Percentiles rank a stretch among this genome's conserved stretches.
phyloP scores from a whole-genome alignment of 2,113 vertebrate species.

The Camelus bactrianus region DNA sequence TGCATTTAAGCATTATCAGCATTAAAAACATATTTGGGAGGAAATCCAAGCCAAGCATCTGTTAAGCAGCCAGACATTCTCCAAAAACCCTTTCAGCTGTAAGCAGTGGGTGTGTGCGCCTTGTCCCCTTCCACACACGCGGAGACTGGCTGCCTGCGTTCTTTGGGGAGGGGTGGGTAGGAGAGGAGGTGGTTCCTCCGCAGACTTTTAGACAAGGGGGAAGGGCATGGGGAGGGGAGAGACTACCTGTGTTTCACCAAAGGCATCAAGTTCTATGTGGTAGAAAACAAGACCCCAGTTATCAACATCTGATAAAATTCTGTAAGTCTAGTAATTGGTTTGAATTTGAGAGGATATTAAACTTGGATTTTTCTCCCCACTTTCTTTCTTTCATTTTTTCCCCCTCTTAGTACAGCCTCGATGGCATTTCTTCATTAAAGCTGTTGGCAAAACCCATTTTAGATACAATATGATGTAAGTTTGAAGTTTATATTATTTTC shows the following conservation, averaged over 20 bases:
- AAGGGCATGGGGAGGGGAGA: too few species aligned
- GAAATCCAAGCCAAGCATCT: constrained; percentile 89
- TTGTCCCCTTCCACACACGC: not conserved
- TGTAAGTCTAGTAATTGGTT: not conserved
- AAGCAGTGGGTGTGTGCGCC: not conserved
- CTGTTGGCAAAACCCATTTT: not conserved
- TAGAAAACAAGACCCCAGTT: not conserved
- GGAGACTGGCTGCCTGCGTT: not conserved
- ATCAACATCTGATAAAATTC: not conserved
- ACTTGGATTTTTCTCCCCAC: not conserved
- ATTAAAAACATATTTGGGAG: constrained; percentile 91
- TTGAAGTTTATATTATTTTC: not conserved
- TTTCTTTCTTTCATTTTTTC: not conserved
- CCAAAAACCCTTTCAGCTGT: constrained; percentile 67
- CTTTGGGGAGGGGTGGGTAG: accelerated
- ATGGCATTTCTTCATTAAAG: not conserved
- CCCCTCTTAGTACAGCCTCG: not conserved
- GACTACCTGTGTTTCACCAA: not conserved
- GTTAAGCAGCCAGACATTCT: constrained; percentile 86
- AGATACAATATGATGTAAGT: not conserved
- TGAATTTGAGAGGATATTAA: not conserved
- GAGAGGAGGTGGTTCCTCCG: accelerated
- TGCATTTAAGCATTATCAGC: constrained; percentile 86
- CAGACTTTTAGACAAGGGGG: not conserved
- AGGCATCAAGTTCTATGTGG: not conserved